Evolutionary conservation across 2,797 vertebrate genomes (phyloP).

Genomic region (Micrastur ruficollis): DNA sequence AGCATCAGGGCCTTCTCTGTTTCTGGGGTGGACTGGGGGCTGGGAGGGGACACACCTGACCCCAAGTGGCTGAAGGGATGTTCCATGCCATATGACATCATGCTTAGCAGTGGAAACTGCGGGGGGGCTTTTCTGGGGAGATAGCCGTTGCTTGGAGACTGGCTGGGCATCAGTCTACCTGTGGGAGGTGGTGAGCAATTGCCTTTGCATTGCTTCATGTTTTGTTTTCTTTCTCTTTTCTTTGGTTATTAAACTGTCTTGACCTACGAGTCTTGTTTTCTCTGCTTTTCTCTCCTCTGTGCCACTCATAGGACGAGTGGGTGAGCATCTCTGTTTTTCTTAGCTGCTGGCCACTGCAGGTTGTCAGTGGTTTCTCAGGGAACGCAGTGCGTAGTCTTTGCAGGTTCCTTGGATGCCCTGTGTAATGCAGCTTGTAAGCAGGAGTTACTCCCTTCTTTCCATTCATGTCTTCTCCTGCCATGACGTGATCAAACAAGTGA

Average conservation of each 20-base stretch:
- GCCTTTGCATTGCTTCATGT: neutral
- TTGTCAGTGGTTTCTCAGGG: neutral
- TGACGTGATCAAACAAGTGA: neutral
- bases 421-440: neutral
- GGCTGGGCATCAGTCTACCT: neutral
- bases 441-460: neutral
- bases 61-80: neutral
- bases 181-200: neutral
- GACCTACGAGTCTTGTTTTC: neutral
- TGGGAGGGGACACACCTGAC: neutral
- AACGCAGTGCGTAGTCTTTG: fast-evolving
- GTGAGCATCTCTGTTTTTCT: neutral
- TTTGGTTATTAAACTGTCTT: neutral
- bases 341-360: neutral
- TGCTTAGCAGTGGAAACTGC: neutral
- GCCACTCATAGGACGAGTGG: neutral
- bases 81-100: fast-evolving
- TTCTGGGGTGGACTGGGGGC: neutral
- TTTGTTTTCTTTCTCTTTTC: neutral
- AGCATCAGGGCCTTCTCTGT: neutral
- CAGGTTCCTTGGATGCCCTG: neutral
- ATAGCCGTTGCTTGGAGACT: neutral
- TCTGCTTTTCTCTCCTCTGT: neutral
- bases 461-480: neutral
- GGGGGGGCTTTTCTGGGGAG: neutral